Conservation (phyloP, 2,113 vertebrate species). For the Mesocricetus auratus region DNA sequence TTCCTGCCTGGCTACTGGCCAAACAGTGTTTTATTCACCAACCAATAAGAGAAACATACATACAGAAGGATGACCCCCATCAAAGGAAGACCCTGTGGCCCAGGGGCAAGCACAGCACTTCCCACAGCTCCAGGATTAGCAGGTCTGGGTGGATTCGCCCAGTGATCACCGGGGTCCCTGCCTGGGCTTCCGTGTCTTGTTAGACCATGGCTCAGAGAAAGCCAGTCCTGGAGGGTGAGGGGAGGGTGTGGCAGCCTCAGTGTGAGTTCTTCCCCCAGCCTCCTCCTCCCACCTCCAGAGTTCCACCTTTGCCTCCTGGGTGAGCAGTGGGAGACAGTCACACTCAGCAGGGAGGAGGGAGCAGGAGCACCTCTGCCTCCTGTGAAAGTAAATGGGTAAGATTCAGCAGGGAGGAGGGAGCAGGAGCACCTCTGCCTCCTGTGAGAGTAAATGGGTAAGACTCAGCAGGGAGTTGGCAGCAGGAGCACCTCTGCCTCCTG, state of each 20-base stretch:
- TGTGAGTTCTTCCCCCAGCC: background rate
- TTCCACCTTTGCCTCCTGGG: background rate
- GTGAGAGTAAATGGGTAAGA: too few species aligned
- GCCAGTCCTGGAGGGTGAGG: background rate
- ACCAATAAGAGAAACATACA: too few species aligned
- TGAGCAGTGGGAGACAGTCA: background rate
- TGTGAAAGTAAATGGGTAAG: too few species aligned
- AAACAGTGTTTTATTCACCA: too few species aligned
- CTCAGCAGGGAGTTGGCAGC: too few species aligned
- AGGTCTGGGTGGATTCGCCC: background rate
- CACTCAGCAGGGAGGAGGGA: background rate
- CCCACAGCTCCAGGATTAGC: background rate
- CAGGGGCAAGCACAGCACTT: background rate
- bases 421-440: too few species aligned
- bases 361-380: too few species aligned
- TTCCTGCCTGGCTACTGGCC: too few species aligned
- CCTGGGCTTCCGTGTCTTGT: background rate
- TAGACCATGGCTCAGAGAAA: background rate
- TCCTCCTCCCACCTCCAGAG: background rate
- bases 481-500: too few species aligned
- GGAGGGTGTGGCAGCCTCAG: accelerated
- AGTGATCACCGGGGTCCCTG: too few species aligned
- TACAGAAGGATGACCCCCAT: too few species aligned
- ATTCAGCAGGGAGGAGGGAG: too few species aligned
- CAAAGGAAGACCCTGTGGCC: background rate